Percentiles rank a stretch among this genome's conserved stretches.
phyloP scores from a whole-genome alignment of 2,797 vertebrate genomes.

The Ispidina lecontei region DNA sequence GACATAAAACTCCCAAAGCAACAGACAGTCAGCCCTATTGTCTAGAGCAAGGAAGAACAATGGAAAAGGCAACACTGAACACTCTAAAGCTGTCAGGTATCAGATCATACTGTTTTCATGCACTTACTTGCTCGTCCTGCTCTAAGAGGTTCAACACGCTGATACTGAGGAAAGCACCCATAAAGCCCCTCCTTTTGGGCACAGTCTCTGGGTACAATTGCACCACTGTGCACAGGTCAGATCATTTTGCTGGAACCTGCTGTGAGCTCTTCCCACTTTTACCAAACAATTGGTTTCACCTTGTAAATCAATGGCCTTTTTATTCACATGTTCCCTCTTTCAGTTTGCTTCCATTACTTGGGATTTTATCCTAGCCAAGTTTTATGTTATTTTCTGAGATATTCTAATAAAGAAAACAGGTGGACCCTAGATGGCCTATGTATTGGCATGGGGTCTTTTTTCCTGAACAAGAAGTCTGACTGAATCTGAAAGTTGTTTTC shows the following conservation, averaged over 20 bases:
- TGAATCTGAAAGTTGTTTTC: rapidly evolving
- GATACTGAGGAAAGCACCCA: neutral
- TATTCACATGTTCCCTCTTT: neutral
- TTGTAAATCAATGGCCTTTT: neutral
- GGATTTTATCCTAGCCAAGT: neutral
- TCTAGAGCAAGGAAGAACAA: neutral
- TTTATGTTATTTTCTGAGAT: neutral
- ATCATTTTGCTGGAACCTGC: neutral
- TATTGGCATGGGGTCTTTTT: neutral
- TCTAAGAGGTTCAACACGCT: neutral
- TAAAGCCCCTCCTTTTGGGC: neutral
- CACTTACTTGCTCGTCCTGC: neutral
- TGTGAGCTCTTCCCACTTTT: neutral
- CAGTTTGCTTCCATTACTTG: neutral
- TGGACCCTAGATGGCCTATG: neutral
- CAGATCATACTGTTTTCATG: neutral
- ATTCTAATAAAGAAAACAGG: neutral
- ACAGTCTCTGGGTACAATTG: neutral
- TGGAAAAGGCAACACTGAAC: neutral
- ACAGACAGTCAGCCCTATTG: neutral
- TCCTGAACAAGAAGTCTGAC: neutral
- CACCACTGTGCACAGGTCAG: neutral
- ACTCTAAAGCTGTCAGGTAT: neutral
- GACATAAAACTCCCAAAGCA: neutral
- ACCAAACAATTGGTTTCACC: neutral